Evolutionary conservation across 2,797 vertebrate genomes (phyloP), one percentile per base, ranked within the genome.

Genomic region (Gila robusta): DNA sequence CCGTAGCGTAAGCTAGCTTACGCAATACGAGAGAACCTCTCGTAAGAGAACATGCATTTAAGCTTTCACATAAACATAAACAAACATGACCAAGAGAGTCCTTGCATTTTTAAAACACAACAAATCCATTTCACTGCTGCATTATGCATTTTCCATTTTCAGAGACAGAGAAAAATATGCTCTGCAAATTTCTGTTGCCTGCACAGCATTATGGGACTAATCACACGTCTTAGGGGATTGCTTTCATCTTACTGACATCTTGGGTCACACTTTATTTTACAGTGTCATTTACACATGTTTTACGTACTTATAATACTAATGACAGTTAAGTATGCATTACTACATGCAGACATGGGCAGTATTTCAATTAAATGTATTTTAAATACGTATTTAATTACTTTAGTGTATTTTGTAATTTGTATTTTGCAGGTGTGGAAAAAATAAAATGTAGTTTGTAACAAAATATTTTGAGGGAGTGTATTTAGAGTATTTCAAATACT

Each of bases 201-300:
- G 64, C 19, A 54, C 47, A 21, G 62, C 44, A 56, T 84, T 54
- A 41, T 21, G 32, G 47, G 47, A 54, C 82, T 77, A 77, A 84
- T 78, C 17, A 26, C 32, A 8, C 37, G 49, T 56, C 74, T 84
- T 69, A 39, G 66, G 64, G 83, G 64, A 84, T 79, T 35, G 37
- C 74, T 79, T 84, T 84, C 76, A 85, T 37, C 69, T 70, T 41
- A 9, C 44, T 52, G 28, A 23, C 64, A 85, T 88, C 14, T 66
- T 32, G 26, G 26, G 62, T 28, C 5, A 66, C 14, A 66, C 12
- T 66, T 28, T 16, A 3, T 66, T 66, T 66, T 32, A 17, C 26
- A 66, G 26, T 66, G 26, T 66, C 2, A 1, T 66, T 66, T 16
- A 28, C 14, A 66, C 26, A 64, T 23, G 23, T n/a, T 54, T 54